Evolutionary conservation across 2,888 invertebrate species (phyloP), one percentile per base, ranked within the genome.

Genomic region (Chirona hameri): DNA sequence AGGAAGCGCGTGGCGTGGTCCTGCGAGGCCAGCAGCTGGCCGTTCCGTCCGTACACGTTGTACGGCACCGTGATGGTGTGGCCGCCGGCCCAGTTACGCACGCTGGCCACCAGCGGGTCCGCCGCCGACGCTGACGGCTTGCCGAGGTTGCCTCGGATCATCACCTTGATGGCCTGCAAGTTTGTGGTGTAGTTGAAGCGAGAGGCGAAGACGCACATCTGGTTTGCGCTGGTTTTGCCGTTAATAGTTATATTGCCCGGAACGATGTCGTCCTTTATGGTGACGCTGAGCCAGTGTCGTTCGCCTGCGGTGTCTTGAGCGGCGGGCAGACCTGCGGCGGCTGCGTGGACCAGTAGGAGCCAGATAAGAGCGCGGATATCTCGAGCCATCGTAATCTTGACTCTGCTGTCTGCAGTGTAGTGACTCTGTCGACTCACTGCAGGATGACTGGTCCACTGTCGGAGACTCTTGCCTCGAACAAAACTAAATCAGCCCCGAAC

Each of bases 31-130:
- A 95, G 95, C 87, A 95, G 95, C 87, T 97, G 96, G 2, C 97
- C 96, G 87, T 97, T 97, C 97, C 97, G 97, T 76, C 93, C 93
- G 87, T 95, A 96, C 85, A 94, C 93, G 82, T 93, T 93, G 5
- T 95, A 93, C 86, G 95, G 94, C 83, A 95, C 93, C 84, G 96
- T 24, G 5, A 84, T 29, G n/a, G 82, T 83, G 10, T 60, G 72
- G 0, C 82, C 79, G 15, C 82, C 83, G 15, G 83, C 83, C 15
- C 81, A 81, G 31, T 69, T 82, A 1, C 72, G 15, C 24, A 48
- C 81, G 46, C 65, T 60, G 29, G 15, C 24, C 72, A 52, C 55
- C 39, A 52, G 31, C 21, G 55, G 55, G 24, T 31, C 48, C 29
- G 31, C 48, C 4, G 21, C 21, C 1, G 52, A 27, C 27, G 60